phyloP scores from a whole-genome alignment of 2,797 vertebrate species.

The Garrulus glandarius region DNA sequence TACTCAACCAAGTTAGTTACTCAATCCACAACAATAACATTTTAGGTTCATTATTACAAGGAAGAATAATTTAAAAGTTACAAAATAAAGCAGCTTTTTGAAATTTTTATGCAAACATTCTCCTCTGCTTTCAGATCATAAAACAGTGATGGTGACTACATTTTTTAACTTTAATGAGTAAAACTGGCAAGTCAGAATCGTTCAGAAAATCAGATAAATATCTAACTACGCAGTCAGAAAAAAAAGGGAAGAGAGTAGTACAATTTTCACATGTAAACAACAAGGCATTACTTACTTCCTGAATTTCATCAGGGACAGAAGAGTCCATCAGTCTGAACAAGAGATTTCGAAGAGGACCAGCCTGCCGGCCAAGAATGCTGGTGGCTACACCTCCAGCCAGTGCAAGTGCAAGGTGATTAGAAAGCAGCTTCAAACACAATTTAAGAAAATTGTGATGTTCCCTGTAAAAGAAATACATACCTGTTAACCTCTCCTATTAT shows the following conservation, averaged over 20 bases:
- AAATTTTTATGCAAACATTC: not conserved
- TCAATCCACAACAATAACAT: not conserved
- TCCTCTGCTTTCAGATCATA: not conserved
- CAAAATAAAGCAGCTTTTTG: not conserved
- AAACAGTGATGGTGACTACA: not conserved
- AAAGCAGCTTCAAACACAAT: conserved; percentile 82
- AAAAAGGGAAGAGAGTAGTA: not conserved
- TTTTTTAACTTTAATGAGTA: not conserved
- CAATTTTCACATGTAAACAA: not conserved
- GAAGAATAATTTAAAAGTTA: not conserved
- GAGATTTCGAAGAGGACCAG: conserved; percentile 82
- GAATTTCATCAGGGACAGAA: conserved; percentile 85
- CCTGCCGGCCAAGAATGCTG: conserved; percentile 84
- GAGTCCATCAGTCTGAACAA: conserved; percentile 85
- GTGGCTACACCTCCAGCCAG: conserved; percentile 85
- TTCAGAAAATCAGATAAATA: not conserved
- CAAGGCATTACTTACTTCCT: conserved; percentile 73
- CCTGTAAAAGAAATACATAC: conserved; percentile 47
- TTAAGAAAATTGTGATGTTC: conserved; percentile 85
- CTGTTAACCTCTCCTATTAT: not conserved
- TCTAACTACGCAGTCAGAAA: not conserved
- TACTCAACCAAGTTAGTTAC: not conserved
- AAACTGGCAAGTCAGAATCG: not conserved
- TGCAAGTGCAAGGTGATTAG: conserved; percentile 84
- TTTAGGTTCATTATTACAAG: not conserved